Evolutionary conservation across 30 jellyfish, hydroid and myxozoan genomes (phyloP).

Genomic region (Cassiopea xamachana): DNA sequence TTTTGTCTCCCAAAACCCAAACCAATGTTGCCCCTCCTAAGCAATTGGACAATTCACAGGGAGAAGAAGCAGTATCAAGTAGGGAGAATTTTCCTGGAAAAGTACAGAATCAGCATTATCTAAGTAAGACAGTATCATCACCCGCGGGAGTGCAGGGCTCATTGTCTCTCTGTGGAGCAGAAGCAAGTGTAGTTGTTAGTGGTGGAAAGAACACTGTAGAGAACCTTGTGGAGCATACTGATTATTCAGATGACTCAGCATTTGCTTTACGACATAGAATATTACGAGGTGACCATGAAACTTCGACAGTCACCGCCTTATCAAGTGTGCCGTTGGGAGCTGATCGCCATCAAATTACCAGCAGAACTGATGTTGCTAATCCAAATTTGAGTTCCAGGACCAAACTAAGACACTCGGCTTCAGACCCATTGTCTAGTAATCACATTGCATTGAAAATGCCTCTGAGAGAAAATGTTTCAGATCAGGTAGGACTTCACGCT

Average conservation of each 20-base stretch:
- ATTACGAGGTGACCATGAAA: constrained; percentile 42
- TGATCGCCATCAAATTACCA: constrained; percentile 38
- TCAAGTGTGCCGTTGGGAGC: constrained; percentile 8
- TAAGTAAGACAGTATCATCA: neutral
- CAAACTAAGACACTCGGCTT: constrained; percentile 31
- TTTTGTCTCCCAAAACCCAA: neutral
- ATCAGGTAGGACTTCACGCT: neutral
- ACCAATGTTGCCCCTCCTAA: neutral
- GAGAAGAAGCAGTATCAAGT: neutral
- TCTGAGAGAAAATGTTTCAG: neutral
- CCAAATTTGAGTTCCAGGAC: neutral
- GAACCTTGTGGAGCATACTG: too few species aligned
- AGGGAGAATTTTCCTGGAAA: neutral
- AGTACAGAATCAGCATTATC: too few species aligned
- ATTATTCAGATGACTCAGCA: neutral
- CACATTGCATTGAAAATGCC: neutral
- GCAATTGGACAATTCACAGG: neutral
- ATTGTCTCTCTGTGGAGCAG: neutral
- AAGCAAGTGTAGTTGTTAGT: neutral
- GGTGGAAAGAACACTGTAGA: too few species aligned
- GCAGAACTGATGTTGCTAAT: constrained; percentile 41
- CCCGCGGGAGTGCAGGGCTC: neutral
- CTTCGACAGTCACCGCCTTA: neutral
- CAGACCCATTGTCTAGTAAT: constrained; percentile 48
- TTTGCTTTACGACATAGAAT: constrained; percentile 68